Percentiles rank a stretch among this genome's conserved stretches.
phyloP scores from a whole-genome alignment of 2,888 invertebrate species.

The Nomada lathburiana region DNA sequence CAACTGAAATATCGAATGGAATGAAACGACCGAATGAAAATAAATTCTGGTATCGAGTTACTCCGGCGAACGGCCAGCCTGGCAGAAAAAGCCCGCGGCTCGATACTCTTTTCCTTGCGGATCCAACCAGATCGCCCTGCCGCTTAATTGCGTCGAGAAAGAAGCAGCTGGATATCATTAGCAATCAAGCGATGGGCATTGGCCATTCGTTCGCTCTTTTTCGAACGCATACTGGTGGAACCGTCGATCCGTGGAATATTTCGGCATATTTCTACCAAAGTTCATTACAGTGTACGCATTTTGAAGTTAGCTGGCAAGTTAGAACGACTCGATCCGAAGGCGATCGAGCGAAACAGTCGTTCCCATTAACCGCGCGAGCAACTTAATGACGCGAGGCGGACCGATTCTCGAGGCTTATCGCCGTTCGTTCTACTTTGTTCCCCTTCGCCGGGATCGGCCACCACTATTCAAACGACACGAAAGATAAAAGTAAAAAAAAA shows the following conservation, averaged over 20 bases:
- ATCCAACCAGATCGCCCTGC: neutral
- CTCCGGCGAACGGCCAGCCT: too few relatives aligned
- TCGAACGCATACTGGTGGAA: neutral
- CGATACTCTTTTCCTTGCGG: neutral
- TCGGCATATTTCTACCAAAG: neutral
- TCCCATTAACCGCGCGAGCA: constrained; percentile 36
- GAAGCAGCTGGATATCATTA: neutral
- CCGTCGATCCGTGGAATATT: neutral
- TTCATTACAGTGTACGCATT: neutral
- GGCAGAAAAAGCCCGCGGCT: neutral
- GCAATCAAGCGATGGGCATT: too few relatives aligned
- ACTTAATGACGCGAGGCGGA: constrained; percentile 60
- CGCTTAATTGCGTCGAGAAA: neutral
- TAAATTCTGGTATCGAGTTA: constrained; percentile 26
- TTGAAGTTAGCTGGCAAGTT: neutral
- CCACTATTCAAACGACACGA: too few relatives aligned
- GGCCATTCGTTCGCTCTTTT: too few relatives aligned
- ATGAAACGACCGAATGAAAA: constrained; percentile 15
- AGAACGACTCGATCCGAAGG: constrained; percentile 8
- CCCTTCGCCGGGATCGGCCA: neutral
- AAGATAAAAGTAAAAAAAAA: too few relatives aligned
- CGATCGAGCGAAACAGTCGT: constrained; percentile 25
- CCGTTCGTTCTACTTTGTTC: constrained; percentile 32
- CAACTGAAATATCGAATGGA: neutral
- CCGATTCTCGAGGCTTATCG: constrained; percentile 36